These are phyloP conservation scores for Melipona beecheii DNA, from an alignment of 2,888 invertebrate species.

Conservation along the genomic window DNA sequence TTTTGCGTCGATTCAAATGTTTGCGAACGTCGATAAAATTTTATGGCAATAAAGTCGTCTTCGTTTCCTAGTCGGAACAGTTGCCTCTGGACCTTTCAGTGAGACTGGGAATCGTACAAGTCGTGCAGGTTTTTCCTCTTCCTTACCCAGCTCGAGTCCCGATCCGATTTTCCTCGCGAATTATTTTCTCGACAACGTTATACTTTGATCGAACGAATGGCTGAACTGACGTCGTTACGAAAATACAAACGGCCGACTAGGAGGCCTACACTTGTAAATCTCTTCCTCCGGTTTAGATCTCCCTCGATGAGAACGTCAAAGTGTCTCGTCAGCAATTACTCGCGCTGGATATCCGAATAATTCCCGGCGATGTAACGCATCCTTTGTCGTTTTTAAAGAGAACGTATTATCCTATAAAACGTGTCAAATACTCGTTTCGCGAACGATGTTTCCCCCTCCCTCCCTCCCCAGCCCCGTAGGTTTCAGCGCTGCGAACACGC, in stretches of 20 bases:
- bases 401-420: neutral
- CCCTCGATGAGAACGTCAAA: neutral
- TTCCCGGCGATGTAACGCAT: neutral
- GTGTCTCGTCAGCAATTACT: neutral
- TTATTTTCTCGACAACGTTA: neutral
- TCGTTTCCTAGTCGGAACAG: too few relatives aligned
- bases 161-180: neutral
- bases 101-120: too few relatives aligned
- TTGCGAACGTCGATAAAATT: too few relatives aligned
- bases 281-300: neutral
- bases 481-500: neutral
- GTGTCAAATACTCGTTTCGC: neutral
- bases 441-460: neutral
- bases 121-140: too few relatives aligned
- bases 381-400: neutral
- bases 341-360: conserved; percentile 1
- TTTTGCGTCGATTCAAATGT: too few relatives aligned
- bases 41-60: too few relatives aligned
- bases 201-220: neutral
- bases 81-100: too few relatives aligned
- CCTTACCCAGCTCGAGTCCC: neutral
- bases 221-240: too few relatives aligned
- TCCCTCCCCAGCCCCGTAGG: too few relatives aligned
- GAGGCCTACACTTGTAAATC: neutral
- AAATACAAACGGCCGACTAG: neutral